Percentiles rank a stretch among this genome's conserved stretches.
These are phyloP conservation scores for Percina caprodes DNA, from an alignment of 2,113 vertebrate species.

Conservation along the genomic window DNA sequence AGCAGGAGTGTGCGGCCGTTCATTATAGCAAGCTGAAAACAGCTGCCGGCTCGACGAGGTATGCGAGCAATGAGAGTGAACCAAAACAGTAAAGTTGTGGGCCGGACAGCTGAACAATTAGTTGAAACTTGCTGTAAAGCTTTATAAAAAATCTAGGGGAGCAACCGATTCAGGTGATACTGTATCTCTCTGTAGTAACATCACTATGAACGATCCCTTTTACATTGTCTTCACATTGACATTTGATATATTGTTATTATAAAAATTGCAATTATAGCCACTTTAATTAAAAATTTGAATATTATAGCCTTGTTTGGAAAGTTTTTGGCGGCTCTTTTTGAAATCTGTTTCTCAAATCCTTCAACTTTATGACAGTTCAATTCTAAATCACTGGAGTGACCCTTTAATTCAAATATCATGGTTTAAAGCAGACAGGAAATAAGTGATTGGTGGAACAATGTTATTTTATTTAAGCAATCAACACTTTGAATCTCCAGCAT, in stretches of 20 bases:
- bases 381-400: neutral
- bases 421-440: neutral
- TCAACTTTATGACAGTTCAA: neutral
- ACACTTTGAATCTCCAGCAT: neutral
- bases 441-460: neutral
- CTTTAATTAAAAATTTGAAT: neutral
- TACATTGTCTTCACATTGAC: neutral
- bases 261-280: too few relatives aligned
- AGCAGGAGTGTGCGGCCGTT: too few relatives aligned
- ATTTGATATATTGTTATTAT: neutral
- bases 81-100: too few relatives aligned
- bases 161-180: neutral
- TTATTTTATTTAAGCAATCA: neutral
- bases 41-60: neutral
- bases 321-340: neutral
- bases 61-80: neutral
- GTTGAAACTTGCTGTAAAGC: too few relatives aligned
- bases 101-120: too few relatives aligned
- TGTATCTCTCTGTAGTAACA: neutral
- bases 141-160: too few relatives aligned
- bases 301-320: neutral
- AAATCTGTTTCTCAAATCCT: neutral
- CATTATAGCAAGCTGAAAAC: neutral
- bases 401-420: slow-evolving; percentile 4
- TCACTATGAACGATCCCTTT: neutral